These are phyloP conservation scores for Gila robusta DNA, from an alignment of 2,797 vertebrate species.

Conservation along the genomic window DNA sequence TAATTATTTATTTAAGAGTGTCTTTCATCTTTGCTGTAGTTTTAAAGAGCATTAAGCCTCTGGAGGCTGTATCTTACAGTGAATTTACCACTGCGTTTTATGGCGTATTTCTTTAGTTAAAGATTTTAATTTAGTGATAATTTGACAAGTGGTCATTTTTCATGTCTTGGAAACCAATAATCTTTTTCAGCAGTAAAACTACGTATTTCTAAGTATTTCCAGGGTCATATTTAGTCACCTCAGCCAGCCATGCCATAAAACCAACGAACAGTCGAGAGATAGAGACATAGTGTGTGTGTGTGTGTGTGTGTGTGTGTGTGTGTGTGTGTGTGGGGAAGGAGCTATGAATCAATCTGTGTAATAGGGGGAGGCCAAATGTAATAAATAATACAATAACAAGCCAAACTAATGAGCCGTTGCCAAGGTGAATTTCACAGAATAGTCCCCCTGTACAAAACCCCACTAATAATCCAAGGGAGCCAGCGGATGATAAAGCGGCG, in stretches of 20 bases:
- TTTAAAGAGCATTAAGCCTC: background rate
- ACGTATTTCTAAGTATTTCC: conserved; percentile 25
- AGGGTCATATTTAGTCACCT: conserved; percentile 51
- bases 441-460: conserved; percentile 86
- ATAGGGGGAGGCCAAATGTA: conserved; percentile 95
- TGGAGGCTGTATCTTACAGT: background rate
- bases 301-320: conserved; percentile 22
- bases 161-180: conserved; percentile 27
- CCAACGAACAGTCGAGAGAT: conserved; percentile 48
- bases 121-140: conserved; percentile 56
- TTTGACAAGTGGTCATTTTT: conserved; percentile 49
- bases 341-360: conserved; percentile 99
- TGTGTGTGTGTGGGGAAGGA: conserved; percentile 62
- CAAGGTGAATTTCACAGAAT: conserved; percentile 94
- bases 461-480: conserved; percentile 97
- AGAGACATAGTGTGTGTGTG: conserved; percentile 28
- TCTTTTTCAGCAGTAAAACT: conserved; percentile 32
- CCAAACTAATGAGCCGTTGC: conserved; percentile 99
- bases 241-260: conserved; percentile 47
- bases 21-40: background rate
- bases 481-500: conserved; percentile 97
- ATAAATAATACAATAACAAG: conserved; percentile 99
- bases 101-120: background rate
- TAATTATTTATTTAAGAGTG: background rate
- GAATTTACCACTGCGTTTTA: background rate